These are phyloP conservation scores for Rhinichthys klamathensis DNA, from an alignment of 2,113 vertebrate species.

Conservation along the genomic window DNA sequence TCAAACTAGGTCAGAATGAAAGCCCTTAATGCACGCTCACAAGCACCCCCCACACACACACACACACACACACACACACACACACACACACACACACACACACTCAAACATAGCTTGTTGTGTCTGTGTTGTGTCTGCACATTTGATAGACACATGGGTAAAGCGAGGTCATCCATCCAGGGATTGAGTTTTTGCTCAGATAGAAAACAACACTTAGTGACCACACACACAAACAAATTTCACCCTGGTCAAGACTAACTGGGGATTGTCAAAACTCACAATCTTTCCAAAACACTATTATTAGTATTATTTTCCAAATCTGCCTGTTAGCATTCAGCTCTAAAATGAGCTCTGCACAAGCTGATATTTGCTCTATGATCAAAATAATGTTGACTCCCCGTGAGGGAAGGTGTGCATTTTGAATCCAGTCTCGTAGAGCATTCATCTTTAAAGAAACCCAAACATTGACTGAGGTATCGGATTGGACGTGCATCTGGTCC, in stretches of 20 bases:
- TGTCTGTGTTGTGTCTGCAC: constrained; percentile 46
- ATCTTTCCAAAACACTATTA: background rate
- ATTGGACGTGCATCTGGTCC: constrained; percentile 11
- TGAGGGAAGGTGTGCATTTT: constrained; percentile 8
- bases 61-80: background rate
- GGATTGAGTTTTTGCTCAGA: background rate
- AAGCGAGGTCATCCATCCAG: constrained; percentile 43
- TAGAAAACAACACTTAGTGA: constrained; percentile 29
- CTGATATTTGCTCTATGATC: constrained; percentile 23
- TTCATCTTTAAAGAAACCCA: constrained; percentile 48
- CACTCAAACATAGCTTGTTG: constrained; percentile 24
- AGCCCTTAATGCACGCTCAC: constrained; percentile 47
- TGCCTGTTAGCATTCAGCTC: constrained; percentile 13
- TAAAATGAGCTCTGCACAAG: constrained; percentile 19
- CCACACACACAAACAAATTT: constrained; percentile 32
- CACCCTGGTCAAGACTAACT: background rate
- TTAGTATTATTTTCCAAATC: background rate
- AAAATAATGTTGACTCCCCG: constrained; percentile 4
- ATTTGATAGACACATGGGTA: constrained; percentile 30
- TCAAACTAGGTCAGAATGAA: constrained; percentile 54
- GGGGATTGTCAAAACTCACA: background rate
- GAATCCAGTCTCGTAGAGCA: constrained; percentile 20
- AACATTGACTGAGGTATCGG: constrained; percentile 49
- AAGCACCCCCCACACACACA: background rate
- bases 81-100: background rate